Conservation (phyloP, 2,113 vertebrate genomes). For the Carlito syrichta region DNA sequence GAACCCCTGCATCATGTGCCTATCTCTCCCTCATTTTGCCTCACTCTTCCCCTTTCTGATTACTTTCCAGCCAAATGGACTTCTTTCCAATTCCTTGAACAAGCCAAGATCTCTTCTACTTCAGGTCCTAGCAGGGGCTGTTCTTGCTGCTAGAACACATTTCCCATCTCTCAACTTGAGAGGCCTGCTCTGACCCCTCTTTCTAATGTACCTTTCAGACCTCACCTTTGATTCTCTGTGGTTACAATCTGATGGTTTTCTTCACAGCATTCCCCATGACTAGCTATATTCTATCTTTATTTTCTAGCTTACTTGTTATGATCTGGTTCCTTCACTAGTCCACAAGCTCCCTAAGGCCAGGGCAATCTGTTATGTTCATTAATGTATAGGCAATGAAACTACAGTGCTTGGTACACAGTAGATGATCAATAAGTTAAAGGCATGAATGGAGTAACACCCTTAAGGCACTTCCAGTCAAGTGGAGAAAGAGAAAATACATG, state of each 20-base stretch:
- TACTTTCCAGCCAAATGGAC: not conserved
- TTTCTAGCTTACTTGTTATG: constrained; percentile 19
- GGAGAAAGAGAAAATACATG: not conserved
- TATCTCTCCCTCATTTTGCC: not conserved
- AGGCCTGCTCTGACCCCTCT: not conserved
- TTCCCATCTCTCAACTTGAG: not conserved
- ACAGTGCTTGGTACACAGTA: not conserved
- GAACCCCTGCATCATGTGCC: not conserved
- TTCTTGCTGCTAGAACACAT: not conserved
- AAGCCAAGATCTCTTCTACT: not conserved
- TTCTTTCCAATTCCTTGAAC: not conserved
- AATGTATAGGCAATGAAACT: not conserved
- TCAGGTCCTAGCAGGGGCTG: not conserved
- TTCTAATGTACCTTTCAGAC: not conserved
- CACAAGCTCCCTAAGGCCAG: not conserved
- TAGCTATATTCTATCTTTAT: not conserved
- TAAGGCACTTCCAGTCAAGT: not conserved
- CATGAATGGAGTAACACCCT: not conserved
- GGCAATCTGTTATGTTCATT: not conserved
- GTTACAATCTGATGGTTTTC: not conserved
- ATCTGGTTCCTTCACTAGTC: not conserved
- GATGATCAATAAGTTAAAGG: not conserved
- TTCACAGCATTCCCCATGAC: not conserved
- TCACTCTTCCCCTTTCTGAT: not conserved
- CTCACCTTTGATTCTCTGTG: not conserved